Evolutionary conservation across 2,888 invertebrate species (phyloP).

Genomic region (Caenorhabditis imperialis): DNA sequence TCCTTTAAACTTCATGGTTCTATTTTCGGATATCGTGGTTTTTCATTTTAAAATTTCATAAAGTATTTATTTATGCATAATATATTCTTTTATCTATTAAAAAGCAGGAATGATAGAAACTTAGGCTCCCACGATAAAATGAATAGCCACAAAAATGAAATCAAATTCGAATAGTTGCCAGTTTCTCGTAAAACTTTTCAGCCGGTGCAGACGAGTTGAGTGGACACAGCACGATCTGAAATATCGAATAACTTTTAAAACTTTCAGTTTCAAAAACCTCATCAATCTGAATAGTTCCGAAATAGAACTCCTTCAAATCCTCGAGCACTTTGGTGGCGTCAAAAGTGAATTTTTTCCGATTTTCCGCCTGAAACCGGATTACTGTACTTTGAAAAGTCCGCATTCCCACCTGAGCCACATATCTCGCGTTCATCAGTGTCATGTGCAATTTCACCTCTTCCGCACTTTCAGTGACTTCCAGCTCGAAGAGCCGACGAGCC

Average conservation of each 20-base stretch:
- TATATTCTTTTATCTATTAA: no score
- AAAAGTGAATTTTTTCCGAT: slow-evolving; percentile 27
- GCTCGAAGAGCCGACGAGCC: slow-evolving; percentile 17
- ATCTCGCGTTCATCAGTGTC: slow-evolving; percentile 61
- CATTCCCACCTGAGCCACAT: slow-evolving; percentile 34
- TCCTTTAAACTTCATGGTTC: no score
- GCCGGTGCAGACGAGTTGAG: slow-evolving; percentile 11
- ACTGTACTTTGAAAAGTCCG: neutral
- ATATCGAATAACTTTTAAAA: no score
- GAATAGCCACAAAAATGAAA: no score
- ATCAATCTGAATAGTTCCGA: slow-evolving; percentile 47
- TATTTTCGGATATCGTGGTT: no score
- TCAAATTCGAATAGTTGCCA: slow-evolving; percentile 8
- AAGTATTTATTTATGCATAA: no score
- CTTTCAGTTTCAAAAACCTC: no score
- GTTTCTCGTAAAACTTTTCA: slow-evolving; percentile 24
- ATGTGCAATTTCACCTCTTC: slow-evolving; percentile 57
- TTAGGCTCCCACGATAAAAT: no score
- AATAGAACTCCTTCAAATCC: slow-evolving; percentile 44
- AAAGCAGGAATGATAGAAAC: no score
- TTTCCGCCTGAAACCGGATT: slow-evolving; percentile 11
- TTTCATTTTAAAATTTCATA: no score
- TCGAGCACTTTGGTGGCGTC: slow-evolving; percentile 48
- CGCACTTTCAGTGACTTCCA: slow-evolving; percentile 15
- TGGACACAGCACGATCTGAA: slow-evolving; percentile 42